These are phyloP conservation scores for Drosophila hamatofila DNA, from an alignment of 2,888 invertebrate species.

Conservation along the genomic window DNA sequence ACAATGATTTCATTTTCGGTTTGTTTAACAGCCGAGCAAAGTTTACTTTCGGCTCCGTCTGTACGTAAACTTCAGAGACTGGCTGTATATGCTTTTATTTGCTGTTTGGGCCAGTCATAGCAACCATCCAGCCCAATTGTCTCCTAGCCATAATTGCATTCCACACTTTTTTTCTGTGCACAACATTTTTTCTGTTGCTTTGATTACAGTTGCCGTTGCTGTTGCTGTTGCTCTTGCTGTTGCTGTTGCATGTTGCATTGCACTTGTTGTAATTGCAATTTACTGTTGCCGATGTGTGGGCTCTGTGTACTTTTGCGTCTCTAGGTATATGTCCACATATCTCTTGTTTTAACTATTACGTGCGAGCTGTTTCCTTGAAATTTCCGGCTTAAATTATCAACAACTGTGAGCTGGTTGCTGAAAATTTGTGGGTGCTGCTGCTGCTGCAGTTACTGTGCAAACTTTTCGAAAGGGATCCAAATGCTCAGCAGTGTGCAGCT, in stretches of 20 bases:
- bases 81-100: slow-evolving; percentile 62
- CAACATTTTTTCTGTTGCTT: slow-evolving; percentile 57
- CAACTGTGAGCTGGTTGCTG: slow-evolving; percentile 59
- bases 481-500: background rate
- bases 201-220: slow-evolving; percentile 61
- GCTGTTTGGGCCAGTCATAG: slow-evolving; percentile 20
- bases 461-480: slow-evolving; percentile 51
- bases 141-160: slow-evolving; percentile 72
- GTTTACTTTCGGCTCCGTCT: slow-evolving; percentile 27
- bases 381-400: slow-evolving; percentile 81
- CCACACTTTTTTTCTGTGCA: slow-evolving; percentile 53
- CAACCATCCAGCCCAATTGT: slow-evolving; percentile 31
- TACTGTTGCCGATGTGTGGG: slow-evolving; percentile 38
- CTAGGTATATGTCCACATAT: slow-evolving; percentile 34
- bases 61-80: slow-evolving; percentile 59
- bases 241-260: slow-evolving; percentile 43
- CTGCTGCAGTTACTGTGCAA: slow-evolving; percentile 37
- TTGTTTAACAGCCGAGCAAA: slow-evolving; percentile 67
- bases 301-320: background rate
- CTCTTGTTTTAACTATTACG: slow-evolving; percentile 67
- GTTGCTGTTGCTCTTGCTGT: slow-evolving; percentile 36
- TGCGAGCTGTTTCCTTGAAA: slow-evolving; percentile 66
- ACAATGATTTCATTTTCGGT: slow-evolving; percentile 79
- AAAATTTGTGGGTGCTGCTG: slow-evolving; percentile 63
- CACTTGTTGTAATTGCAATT: slow-evolving; percentile 77